phyloP scores from a whole-genome alignment of 2,113 vertebrate species.

The Mungos mungo region DNA sequence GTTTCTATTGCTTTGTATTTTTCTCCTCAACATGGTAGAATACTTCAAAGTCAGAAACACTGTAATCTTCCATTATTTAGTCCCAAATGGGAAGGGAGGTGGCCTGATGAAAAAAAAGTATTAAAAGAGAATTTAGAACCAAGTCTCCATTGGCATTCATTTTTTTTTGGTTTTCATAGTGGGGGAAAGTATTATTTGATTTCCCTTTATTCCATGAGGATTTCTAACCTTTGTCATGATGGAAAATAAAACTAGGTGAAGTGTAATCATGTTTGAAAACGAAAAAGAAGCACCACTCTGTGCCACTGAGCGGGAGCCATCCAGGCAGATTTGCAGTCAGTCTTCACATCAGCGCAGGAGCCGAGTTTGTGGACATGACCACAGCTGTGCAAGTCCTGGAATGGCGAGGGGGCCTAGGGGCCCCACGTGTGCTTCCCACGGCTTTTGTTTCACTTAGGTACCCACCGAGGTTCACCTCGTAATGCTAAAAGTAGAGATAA shows the following conservation, averaged over 20 bases:
- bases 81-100: not conserved
- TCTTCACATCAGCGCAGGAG: not conserved
- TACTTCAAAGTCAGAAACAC: not conserved
- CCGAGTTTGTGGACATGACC: not conserved
- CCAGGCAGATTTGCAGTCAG: not conserved
- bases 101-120: not conserved
- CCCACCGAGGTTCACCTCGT: not conserved
- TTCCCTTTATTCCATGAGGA: not conserved
- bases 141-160: not conserved
- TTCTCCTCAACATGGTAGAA: not conserved
- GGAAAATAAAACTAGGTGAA: not conserved
- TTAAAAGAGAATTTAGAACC: not conserved
- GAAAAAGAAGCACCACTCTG: not conserved
- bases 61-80: not conserved
- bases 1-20: not conserved
- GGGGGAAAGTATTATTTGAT: not conserved
- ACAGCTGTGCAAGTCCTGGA: not conserved
- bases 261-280: not conserved
- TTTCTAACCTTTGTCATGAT: conserved; percentile 14
- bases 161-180: not conserved
- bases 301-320: not conserved
- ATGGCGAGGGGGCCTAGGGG: fast-evolving
- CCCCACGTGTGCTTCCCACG: not conserved
- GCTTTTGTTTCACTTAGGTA: conserved; percentile 23
- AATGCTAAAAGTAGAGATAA: not conserved